Conservation (phyloP, 2,113 vertebrate genomes). For the Tricholaema leucomelas region DNA sequence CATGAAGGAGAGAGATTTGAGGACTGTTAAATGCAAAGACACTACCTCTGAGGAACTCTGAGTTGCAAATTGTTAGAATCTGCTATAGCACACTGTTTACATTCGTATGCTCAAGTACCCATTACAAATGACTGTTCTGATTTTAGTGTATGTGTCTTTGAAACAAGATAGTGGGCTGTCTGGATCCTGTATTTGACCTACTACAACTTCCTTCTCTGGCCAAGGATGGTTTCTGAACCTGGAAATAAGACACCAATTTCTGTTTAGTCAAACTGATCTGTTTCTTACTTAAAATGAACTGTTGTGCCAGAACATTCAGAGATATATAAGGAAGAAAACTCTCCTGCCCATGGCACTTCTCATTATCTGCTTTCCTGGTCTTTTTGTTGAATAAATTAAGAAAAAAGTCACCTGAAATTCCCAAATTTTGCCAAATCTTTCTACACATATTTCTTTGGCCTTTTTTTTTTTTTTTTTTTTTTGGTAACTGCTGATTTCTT, state of each 20-base stretch:
- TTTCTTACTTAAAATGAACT: neutral
- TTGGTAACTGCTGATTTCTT: neutral
- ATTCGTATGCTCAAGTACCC: neutral
- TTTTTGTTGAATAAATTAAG: neutral
- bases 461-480: neutral
- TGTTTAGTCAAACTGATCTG: neutral
- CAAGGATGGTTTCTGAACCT: neutral
- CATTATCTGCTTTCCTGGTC: neutral
- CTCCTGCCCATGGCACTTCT: neutral
- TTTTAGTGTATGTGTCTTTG: neutral
- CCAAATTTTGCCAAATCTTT: slow-evolving; percentile 1
- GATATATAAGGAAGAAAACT: neutral
- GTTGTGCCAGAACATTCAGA: neutral
- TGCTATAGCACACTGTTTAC: neutral
- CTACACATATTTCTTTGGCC: slow-evolving; percentile 29
- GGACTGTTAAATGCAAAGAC: neutral
- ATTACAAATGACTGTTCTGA: neutral
- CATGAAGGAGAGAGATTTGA: neutral
- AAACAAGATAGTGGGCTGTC: neutral
- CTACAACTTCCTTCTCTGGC: neutral
- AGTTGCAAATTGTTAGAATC: neutral
- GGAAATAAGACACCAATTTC: neutral
- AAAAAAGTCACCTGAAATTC: neutral
- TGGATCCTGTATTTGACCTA: neutral
- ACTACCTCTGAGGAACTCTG: neutral